Evolutionary conservation across 2,888 invertebrate species (phyloP), one percentile per base, ranked within the genome.

Genomic region (Thecophora atra): DNA sequence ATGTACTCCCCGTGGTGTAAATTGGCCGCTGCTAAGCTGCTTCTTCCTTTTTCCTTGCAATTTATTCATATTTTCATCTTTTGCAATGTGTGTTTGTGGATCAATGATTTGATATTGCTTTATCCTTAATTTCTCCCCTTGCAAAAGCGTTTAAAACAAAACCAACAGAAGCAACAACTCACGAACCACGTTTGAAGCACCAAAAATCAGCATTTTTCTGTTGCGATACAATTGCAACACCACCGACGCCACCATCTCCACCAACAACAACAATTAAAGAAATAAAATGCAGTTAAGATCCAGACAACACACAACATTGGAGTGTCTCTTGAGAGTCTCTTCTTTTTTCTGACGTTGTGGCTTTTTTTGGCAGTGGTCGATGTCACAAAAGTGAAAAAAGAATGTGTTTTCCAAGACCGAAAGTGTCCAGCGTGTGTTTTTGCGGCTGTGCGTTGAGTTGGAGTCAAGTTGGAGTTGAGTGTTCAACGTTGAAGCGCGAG

Each of bases 191-290:
- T 37, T 2, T 44, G 24, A 47, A 44, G 13, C 64, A 64, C 64
- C 24, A 51, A 66, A 52, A 66, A 74, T 62, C 68, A 70, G 28
- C 58, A 28, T 28, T 58, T 73, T 71, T 72, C 73, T 71, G 70
- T 73, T 74, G 74, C 73, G 74, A 74, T 76, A 74, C 74, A 74
- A 68, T 63, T 63, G 72, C 42, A 54, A 67, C 72, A 67, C 71
- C 76, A 73, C 70, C 73, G 21, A 42, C 71, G 58, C 71, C 75
- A 73, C 73, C 69, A 28, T 47, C 68, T 58, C 68, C 75, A 71
- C 44, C 71, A 37, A 37, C 37, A 63, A 74, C 76, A 74, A 74
- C 74, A 37, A 62, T 71, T 74, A 77, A 77, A 78, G 76, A 76
- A 75, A 74, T 76, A 79, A 77, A 81, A 76, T n/a, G 51, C 51